Conservation (phyloP, 2,113 vertebrate species). For the Tragulus kanchil region DNA sequence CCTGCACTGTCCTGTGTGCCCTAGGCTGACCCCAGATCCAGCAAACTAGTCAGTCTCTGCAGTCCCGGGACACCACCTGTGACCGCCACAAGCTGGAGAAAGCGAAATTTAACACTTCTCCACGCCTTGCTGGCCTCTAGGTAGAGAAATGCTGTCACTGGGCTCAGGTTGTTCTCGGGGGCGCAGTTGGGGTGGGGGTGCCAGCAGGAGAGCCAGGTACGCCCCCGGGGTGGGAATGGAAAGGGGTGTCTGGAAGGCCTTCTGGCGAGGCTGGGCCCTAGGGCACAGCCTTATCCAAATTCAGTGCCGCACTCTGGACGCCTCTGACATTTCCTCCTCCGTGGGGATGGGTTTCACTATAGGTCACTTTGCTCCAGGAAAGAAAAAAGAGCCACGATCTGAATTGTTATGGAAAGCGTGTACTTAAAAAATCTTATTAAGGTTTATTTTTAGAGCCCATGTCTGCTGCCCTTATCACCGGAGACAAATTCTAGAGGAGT, state of each 20-base stretch:
- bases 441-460: slow-evolving; percentile 71
- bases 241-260: background rate
- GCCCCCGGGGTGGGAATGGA: no score
- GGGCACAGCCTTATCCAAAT: background rate
- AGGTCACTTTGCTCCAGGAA: slow-evolving; percentile 27
- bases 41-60: background rate
- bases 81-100: background rate
- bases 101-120: background rate
- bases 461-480: slow-evolving; percentile 47
- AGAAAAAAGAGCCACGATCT: background rate
- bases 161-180: background rate
- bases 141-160: accelerated
- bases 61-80: background rate
- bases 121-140: no score
- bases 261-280: background rate
- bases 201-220: background rate
- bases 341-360: background rate
- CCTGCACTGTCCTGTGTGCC: background rate
- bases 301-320: background rate
- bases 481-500: slow-evolving; percentile 22
- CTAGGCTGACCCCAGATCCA: background rate
- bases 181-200: no score
- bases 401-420: slow-evolving; percentile 27
- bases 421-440: slow-evolving; percentile 70
- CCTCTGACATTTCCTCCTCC: slow-evolving; percentile 5